Percentiles rank a stretch among this genome's conserved stretches.
Evolutionary conservation across 92 coral and sea anemone species (phyloP).

Genomic region (Porites evermanni): DNA sequence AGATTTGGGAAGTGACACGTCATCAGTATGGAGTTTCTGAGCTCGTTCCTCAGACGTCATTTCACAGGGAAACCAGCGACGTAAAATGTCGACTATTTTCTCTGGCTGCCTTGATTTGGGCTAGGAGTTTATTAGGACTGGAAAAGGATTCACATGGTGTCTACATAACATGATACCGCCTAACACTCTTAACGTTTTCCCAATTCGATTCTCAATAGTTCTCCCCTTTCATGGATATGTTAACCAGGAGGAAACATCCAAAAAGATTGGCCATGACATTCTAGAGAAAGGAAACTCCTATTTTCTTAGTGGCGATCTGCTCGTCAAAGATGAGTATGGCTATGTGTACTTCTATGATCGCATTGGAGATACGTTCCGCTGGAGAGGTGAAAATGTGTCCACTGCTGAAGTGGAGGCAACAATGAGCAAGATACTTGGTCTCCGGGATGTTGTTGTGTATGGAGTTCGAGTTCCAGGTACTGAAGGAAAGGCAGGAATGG

Average conservation of each 20-base stretch:
- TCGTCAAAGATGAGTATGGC: conserved; percentile 86
- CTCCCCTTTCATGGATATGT: conserved; percentile 80
- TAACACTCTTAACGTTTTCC: no score
- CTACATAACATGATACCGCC: no score
- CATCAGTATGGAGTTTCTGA: no score
- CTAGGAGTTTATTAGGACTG: no score
- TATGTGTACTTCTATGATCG: conserved; percentile 93
- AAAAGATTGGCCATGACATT: conserved; percentile 73
- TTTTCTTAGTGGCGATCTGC: conserved; percentile 84
- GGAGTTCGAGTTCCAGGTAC: conserved; percentile 91
- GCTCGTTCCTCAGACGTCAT: no score
- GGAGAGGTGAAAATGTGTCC: conserved; percentile 99
- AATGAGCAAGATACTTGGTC: conserved; percentile 76
- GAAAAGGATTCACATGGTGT: no score
- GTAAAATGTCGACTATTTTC: no score
- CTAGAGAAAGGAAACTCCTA: conserved; percentile 77
- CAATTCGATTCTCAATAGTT: conserved; percentile 7
- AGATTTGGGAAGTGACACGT: no score
- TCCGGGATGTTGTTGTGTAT: conserved; percentile 88
- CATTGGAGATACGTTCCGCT: conserved; percentile 98
- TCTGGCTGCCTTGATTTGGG: no score
- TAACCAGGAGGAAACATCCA: conserved; percentile 75
- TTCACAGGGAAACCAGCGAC: no score
- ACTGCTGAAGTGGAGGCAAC: conserved; percentile 94
- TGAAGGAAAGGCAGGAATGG: conserved; percentile 99